Evolutionary conservation across 2,888 invertebrate genomes (phyloP).

Genomic region (Phalangium opilio): DNA sequence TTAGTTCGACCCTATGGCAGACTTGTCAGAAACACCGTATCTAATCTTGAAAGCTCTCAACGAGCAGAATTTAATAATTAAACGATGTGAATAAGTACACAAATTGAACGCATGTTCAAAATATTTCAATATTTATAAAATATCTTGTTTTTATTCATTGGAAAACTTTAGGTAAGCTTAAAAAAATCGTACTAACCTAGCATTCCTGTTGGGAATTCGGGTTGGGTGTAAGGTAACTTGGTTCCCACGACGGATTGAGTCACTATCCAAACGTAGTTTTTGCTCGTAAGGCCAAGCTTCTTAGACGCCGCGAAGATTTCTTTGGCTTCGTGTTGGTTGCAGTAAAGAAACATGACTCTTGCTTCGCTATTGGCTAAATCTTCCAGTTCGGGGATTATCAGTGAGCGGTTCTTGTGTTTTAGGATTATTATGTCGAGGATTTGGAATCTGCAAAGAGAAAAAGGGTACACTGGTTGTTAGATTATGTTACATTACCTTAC

Average conservation of each 20-base stretch:
- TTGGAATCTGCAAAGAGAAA: conserved; percentile 47
- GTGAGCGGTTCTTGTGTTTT: conserved; percentile 27
- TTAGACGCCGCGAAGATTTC: conserved; percentile 61
- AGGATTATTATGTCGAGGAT: conserved; percentile 51
- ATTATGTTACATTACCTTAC: too few relatives aligned
- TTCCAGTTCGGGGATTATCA: conserved; percentile 53
- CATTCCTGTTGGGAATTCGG: conserved; percentile 80
- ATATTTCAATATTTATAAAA: too few relatives aligned
- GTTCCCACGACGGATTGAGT: conserved; percentile 72
- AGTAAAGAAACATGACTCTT: conserved; percentile 79
- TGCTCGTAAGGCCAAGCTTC: conserved; percentile 55
- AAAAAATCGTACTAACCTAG: conserved; percentile 54
- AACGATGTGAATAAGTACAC: too few relatives aligned
- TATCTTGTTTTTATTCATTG: too few relatives aligned
- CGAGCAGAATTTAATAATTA: too few relatives aligned
- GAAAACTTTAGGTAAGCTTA: too few relatives aligned
- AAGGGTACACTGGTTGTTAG: too few relatives aligned
- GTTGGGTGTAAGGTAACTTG: conserved; percentile 49
- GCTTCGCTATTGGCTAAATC: conserved; percentile 78
- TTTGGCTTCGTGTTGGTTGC: conserved; percentile 71
- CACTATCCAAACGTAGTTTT: conserved; percentile 93
- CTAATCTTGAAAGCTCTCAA: too few relatives aligned
- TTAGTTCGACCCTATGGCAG: too few relatives aligned
- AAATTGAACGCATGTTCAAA: too few relatives aligned
- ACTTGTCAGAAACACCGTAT: too few relatives aligned